These are phyloP conservation scores for Loripinus fragilis DNA, from an alignment of 2,888 invertebrate species.

Conservation along the genomic window DNA sequence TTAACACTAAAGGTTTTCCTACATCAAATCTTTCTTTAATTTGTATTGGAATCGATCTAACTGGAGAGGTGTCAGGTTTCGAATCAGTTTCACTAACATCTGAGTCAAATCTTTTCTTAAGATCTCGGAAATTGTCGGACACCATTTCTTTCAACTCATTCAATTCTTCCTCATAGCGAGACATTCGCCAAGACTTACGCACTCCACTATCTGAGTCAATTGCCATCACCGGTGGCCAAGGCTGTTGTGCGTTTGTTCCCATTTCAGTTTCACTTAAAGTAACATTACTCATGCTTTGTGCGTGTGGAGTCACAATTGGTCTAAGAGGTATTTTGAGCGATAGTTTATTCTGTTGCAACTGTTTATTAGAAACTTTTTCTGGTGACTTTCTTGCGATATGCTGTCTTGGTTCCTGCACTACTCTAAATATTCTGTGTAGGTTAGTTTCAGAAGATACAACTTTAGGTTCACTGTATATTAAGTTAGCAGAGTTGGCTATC, in stretches of 20 bases:
- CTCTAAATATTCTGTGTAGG: slow-evolving; percentile 65
- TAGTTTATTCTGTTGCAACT: background rate
- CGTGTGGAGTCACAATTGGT: slow-evolving; percentile 15
- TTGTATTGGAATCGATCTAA: slow-evolving; percentile 19
- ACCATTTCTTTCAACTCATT: slow-evolving; percentile 69
- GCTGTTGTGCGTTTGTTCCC: slow-evolving; percentile 49
- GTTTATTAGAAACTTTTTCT: background rate
- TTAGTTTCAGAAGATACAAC: slow-evolving; percentile 66
- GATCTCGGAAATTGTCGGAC: slow-evolving; percentile 66
- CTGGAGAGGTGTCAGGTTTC: slow-evolving; percentile 54
- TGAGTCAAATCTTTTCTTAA: slow-evolving; percentile 68
- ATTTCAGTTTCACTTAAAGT: slow-evolving; percentile 55
- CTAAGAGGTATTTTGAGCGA: background rate
- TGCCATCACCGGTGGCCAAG: slow-evolving; percentile 63
- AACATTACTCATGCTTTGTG: slow-evolving; percentile 54
- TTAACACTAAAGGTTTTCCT: background rate
- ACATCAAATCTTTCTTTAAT: slow-evolving; percentile 12
- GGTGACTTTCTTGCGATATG: background rate
- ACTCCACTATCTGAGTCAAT: slow-evolving; percentile 54
- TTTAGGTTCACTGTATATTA: slow-evolving; percentile 61
- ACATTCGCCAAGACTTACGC: slow-evolving; percentile 64
- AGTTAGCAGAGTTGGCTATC: slow-evolving; percentile 28
- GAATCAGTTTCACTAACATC: slow-evolving; percentile 67
- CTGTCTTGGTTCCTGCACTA: slow-evolving; percentile 59
- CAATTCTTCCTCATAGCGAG: slow-evolving; percentile 70